These are phyloP conservation scores for Passer montanus DNA, from an alignment of 2,113 vertebrate species.

Conservation along the genomic window DNA sequence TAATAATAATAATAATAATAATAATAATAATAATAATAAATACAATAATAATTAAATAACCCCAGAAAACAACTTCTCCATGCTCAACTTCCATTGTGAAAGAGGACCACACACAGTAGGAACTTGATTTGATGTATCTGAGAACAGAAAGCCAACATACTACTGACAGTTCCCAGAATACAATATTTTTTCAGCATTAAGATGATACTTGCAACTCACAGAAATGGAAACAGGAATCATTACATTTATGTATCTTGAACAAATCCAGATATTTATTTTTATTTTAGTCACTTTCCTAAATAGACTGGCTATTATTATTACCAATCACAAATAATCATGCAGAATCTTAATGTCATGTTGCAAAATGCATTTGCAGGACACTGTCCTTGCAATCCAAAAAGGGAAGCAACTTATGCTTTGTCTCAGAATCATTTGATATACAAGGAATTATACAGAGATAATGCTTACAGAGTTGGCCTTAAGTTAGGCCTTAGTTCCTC, in stretches of 20 bases:
- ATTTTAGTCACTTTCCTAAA: not conserved
- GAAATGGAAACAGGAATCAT: not conserved
- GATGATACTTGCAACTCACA: not conserved
- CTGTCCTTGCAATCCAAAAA: not conserved
- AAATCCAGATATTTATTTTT: not conserved
- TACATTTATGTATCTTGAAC: not conserved
- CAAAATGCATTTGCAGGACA: not conserved
- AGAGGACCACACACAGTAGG: fast-evolving
- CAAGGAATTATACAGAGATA: not conserved
- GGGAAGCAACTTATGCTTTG: not conserved
- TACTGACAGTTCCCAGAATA: not conserved
- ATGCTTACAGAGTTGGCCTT: not conserved
- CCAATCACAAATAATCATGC: not conserved
- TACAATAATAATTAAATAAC: not conserved
- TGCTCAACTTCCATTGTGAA: not conserved
- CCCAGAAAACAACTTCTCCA: not conserved
- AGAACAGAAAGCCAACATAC: not conserved
- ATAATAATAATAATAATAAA: not conserved
- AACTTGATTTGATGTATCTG: not conserved
- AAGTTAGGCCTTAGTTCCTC: not conserved
- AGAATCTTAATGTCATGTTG: not conserved
- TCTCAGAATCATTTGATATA: not conserved
- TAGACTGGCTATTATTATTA: not conserved
- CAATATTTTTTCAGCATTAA: not conserved
- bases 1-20: not conserved